phyloP scores from a whole-genome alignment of 2,888 invertebrate species.

The Torymus texanus region DNA sequence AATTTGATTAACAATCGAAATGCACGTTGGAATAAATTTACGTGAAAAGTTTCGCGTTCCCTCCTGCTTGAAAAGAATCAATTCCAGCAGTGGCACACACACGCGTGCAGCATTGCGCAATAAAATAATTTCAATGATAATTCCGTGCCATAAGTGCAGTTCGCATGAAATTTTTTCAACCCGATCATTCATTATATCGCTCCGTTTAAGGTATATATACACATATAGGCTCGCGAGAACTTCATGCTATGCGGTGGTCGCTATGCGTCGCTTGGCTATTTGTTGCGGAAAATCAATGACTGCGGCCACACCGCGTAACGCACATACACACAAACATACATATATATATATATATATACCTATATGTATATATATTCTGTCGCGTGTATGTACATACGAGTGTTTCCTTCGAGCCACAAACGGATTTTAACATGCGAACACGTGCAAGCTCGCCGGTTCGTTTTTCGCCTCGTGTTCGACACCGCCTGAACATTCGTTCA shows the following conservation, averaged over 20 bases:
- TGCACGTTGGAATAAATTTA: slow-evolving; percentile 12
- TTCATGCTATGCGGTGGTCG: background rate
- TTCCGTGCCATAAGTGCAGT: slow-evolving; percentile 5
- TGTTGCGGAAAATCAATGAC: slow-evolving; percentile 37
- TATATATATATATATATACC: too few relatives aligned
- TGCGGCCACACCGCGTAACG: slow-evolving; percentile 9
- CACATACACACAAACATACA: too few relatives aligned
- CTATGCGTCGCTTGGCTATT: too few relatives aligned
- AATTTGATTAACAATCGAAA: slow-evolving; percentile 23
- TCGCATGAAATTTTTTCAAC: slow-evolving; percentile 4
- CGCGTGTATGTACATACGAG: too few relatives aligned
- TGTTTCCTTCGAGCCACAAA: background rate
- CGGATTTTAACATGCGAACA: slow-evolving; percentile 31
- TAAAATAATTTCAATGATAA: slow-evolving; percentile 36
- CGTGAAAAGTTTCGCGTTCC: slow-evolving; percentile 1
- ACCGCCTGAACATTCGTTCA: background rate
- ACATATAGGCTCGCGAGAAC: too few relatives aligned
- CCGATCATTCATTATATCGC: slow-evolving; percentile 19
- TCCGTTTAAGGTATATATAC: background rate
- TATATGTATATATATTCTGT: too few relatives aligned
- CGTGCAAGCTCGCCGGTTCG: slow-evolving; percentile 9
- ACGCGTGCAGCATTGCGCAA: slow-evolving; percentile 5
- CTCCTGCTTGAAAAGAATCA: background rate
- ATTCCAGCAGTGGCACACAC: background rate
- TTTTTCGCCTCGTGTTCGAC: background rate